Percentiles rank a stretch among this genome's conserved stretches.
Conservation (phyloP, 2,113 vertebrate genomes). For the Mungos mungo region DNA sequence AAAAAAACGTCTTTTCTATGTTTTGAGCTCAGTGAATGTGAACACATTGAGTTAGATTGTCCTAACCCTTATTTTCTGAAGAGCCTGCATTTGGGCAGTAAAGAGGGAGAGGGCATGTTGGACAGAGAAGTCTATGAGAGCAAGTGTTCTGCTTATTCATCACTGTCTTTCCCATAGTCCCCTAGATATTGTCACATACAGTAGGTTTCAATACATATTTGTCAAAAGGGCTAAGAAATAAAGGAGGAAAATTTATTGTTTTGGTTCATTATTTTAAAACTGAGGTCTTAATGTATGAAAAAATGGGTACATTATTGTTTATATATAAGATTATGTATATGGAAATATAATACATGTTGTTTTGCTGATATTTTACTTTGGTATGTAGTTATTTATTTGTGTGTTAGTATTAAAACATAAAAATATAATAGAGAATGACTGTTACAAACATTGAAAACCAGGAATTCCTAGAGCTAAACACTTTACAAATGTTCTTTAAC, state of each 20-base stretch:
- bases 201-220: not conserved
- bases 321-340: not conserved
- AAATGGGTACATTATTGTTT: not conserved
- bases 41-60: not conserved
- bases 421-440: not conserved
- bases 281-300: not conserved
- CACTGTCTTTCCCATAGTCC: not conserved
- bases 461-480: not conserved
- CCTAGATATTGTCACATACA: not conserved
- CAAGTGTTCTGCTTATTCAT: not conserved
- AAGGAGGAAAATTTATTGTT: not conserved
- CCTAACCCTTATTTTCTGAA: not conserved
- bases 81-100: not conserved
- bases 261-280: not conserved
- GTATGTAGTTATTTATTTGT: not conserved
- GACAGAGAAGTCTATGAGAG: not conserved
- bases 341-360: not conserved
- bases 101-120: not conserved
- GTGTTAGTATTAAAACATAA: not conserved
- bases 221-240: not conserved
- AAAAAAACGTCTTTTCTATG: not conserved
- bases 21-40: not conserved
- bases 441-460: not conserved
- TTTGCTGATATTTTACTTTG: not conserved
- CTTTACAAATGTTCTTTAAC: not conserved